Percentiles rank a stretch among this genome's conserved stretches.
phyloP scores from a whole-genome alignment of 2,888 invertebrate species.

The Tachina grossa region DNA sequence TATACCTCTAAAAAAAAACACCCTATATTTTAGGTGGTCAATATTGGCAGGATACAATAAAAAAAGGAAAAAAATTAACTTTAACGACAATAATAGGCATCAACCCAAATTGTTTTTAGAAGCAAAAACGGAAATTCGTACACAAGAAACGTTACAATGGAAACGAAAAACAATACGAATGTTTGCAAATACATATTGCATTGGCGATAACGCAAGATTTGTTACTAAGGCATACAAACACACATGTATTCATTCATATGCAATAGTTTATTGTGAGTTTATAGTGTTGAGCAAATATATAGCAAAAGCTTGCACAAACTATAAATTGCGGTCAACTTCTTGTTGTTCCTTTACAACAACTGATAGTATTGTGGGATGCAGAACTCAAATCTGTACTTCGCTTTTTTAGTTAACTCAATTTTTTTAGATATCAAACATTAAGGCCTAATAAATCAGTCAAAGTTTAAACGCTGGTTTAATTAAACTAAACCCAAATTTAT shows the following conservation, averaged over 20 bases:
- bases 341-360: no score
- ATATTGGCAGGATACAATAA: conserved; percentile 53
- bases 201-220: conserved; percentile 27
- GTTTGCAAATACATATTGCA: conserved; percentile 28
- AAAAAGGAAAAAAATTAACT: not conserved
- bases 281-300: not conserved
- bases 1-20: no score
- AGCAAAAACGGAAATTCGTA: not conserved
- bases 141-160: conserved; percentile 34
- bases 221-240: not conserved
- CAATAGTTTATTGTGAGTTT: not conserved
- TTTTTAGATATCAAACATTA: no score
- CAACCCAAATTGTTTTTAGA: conserved; percentile 17
- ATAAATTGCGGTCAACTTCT: no score
- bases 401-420: no score
- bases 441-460: no score
- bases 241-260: conserved; percentile 5
- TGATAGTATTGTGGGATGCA: no score
- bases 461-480: no score
- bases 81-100: conserved; percentile 26
- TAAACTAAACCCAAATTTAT: no score
- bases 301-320: not conserved
- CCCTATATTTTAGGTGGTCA: conserved; percentile 53
- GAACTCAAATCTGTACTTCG: no score
- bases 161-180: conserved; percentile 24